Base-by-base conservation (phyloP, 2,888 invertebrate genomes). In the Sympetrum striolatum region DNA sequence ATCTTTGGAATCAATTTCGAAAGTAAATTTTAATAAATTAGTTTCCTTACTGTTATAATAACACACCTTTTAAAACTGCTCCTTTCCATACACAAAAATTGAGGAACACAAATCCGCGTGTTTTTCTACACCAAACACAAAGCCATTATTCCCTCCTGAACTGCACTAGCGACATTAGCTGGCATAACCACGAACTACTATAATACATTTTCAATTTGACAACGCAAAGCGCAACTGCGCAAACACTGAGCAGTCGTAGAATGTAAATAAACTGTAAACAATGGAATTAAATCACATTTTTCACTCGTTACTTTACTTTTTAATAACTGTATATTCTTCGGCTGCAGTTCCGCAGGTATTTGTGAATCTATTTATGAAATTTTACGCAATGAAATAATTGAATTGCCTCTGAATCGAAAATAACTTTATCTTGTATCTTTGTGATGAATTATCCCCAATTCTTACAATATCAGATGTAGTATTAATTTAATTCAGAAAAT, bases 81-180 rank as follows among this genome's bases (percentile, higher is more conserved):
- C 86, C 86, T 60, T 86, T 8, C 22, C 39, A 64, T n/a, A 64
- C 35, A 86, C 86, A 86, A 58, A 22, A 64, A 1, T 60, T 37
- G 37, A 86, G 15, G 86, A 86, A 86, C 58, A 39, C 37, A 60
- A 60, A 86, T 86, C 86, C 86, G 58, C 60, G 60, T 86, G 86
- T 86, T 86, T 86, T 86, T 64, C 86, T 86, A 86, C 60, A 60
- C 60, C 37, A 86, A 64, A 86, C 86, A 60, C 22, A 64, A 60
- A 86, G 86, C 86, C 86, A 86, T 86, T 86, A 64, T 86, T 86
- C 86, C 86, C 86, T 86, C 86, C 60, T 60, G 86, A 35, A 86
- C 86, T 58, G 60, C 64, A 31, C 86, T 58, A 58, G 64, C 60
- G 86, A 37, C 86, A 86, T 60, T n/a, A 6, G 14, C 35, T 15